phyloP scores from a whole-genome alignment of 1,140 invertebrate species.

The Drosophila insularis region DNA sequence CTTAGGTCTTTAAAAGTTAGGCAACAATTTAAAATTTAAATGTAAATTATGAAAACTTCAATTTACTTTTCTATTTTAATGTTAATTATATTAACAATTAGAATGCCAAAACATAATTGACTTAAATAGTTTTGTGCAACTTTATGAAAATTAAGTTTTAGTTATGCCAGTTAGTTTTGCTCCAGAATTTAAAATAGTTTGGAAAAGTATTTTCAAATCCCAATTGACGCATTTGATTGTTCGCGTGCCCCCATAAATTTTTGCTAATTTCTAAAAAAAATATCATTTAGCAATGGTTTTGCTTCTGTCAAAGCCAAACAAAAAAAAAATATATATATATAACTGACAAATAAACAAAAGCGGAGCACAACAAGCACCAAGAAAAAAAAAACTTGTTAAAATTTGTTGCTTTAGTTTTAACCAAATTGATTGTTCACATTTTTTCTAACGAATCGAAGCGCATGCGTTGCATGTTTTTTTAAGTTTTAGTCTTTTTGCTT shows the following conservation, averaged over 20 bases:
- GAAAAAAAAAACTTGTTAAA: conserved; percentile 68
- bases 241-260: conserved; percentile 50
- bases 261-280: conserved; percentile 57
- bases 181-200: background rate
- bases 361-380: background rate
- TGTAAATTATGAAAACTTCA: no score
- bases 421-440: conserved; percentile 80
- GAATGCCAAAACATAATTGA: background rate
- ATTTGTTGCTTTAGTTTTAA: conserved; percentile 67
- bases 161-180: conserved; percentile 8
- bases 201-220: background rate
- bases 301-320: background rate
- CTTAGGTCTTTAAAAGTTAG: no score
- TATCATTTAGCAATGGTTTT: conserved; percentile 38
- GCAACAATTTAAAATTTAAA: no score
- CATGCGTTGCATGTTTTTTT: conserved; percentile 62
- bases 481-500: conserved; percentile 13
- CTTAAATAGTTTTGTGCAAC: background rate
- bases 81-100: background rate
- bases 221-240: conserved; percentile 8
- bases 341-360: background rate
- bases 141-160: background rate
- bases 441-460: conserved; percentile 64
- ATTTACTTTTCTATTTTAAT: background rate
- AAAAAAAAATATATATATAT: no score